Evolutionary conservation across 2,888 invertebrate species (phyloP).

Genomic region (Flexamia atlantica): DNA sequence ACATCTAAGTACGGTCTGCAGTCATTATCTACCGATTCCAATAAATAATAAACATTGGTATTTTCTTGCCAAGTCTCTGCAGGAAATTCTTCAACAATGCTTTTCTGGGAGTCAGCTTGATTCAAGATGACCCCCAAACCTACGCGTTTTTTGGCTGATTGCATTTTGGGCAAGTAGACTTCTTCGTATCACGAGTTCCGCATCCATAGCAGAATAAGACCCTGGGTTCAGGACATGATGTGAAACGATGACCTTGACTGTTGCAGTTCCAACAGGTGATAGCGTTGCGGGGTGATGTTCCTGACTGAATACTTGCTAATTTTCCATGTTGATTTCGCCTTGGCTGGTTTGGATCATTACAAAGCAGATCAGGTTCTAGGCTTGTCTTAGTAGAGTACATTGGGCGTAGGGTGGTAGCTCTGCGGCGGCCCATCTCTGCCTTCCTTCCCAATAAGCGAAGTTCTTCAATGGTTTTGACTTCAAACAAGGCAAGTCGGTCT

Average conservation of each 20-base stretch:
- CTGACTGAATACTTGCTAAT: neutral
- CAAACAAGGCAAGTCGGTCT: slow-evolving; percentile 22
- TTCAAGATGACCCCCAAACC: neutral
- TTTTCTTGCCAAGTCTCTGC: neutral
- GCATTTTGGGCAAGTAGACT: neutral
- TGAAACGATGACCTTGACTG: neutral
- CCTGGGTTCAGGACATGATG: neutral
- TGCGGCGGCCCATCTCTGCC: slow-evolving; percentile 2
- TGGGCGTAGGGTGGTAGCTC: neutral
- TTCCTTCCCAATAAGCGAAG: slow-evolving; percentile 1
- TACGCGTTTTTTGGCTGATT: slow-evolving; percentile 3
- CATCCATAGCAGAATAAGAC: slow-evolving; percentile 7
- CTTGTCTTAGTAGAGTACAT: neutral
- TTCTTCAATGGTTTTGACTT: neutral
- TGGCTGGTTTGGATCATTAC: neutral
- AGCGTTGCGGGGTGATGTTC: neutral
- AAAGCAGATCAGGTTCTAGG: slow-evolving; percentile 7
- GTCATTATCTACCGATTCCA: slow-evolving; percentile 2
- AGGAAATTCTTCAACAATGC: neutral
- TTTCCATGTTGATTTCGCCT: neutral
- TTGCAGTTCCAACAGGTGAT: neutral
- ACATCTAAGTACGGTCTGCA: slow-evolving; percentile 17
- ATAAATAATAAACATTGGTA: neutral
- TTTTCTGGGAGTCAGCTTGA: slow-evolving; percentile 4
- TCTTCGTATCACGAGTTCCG: neutral